Evolutionary conservation across 2,797 vertebrate genomes (phyloP).

Genomic region (Acanthurus lineatus): DNA sequence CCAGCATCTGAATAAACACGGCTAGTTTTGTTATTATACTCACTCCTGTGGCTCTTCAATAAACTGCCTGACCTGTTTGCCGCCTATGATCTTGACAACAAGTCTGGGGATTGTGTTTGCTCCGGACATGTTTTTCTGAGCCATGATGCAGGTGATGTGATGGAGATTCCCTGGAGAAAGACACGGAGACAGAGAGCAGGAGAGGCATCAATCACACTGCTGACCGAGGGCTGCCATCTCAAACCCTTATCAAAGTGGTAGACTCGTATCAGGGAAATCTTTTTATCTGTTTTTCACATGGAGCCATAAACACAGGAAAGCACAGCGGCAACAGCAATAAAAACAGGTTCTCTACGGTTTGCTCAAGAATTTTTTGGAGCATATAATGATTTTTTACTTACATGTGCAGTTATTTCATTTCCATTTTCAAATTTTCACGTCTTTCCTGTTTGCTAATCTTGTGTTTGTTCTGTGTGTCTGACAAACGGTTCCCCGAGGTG

Average conservation of each 20-base stretch:
- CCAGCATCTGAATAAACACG: neutral
- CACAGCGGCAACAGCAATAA: neutral
- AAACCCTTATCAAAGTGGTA: neutral
- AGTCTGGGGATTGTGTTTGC: slow-evolving; percentile 65
- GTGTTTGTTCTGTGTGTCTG: neutral
- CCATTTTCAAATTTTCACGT: neutral
- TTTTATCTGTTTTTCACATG: neutral
- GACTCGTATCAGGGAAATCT: neutral
- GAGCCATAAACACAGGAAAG: neutral
- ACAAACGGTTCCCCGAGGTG: neutral
- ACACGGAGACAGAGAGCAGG: neutral
- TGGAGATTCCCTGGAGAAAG: slow-evolving; percentile 24
- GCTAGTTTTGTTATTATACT: slow-evolving; percentile 29
- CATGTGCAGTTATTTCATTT: neutral
- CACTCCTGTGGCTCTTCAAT: slow-evolving; percentile 74
- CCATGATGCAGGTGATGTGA: slow-evolving; percentile 38
- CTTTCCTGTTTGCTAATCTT: slow-evolving; percentile 7
- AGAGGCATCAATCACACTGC: slow-evolving; percentile 9
- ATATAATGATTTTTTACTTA: slow-evolving; percentile 1
- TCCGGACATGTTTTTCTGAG: slow-evolving; percentile 42
- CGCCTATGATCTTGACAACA: slow-evolving; percentile 81
- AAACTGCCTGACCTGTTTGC: slow-evolving; percentile 77
- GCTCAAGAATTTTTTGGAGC: too few relatives aligned
- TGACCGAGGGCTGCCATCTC: neutral
- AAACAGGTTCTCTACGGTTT: neutral